Evolutionary conservation across 2,888 invertebrate genomes (phyloP).

Genomic region (Hedya salicella): DNA sequence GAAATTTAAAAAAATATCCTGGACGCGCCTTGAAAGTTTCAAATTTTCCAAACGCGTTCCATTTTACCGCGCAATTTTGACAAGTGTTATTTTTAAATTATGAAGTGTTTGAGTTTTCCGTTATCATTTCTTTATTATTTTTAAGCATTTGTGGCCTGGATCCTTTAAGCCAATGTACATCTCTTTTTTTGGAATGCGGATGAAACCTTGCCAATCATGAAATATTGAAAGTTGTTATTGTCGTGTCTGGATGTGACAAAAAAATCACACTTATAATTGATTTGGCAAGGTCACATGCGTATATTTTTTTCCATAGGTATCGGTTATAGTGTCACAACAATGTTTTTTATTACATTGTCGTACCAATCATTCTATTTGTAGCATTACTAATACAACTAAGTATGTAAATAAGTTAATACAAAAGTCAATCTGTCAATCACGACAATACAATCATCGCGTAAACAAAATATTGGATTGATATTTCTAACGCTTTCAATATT

Average conservation of each 20-base stretch:
- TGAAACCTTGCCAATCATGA: slow-evolving; percentile 45
- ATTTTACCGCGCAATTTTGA: slow-evolving; percentile 36
- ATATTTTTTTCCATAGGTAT: slow-evolving; percentile 22
- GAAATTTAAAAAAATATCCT: slow-evolving; percentile 31
- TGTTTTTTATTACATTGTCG: slow-evolving; percentile 19
- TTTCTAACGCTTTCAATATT: neutral
- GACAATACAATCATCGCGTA: neutral
- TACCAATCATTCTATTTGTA: slow-evolving; percentile 2
- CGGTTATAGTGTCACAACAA: slow-evolving; percentile 14
- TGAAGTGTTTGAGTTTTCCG: slow-evolving; percentile 37
- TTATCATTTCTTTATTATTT: slow-evolving; percentile 31
- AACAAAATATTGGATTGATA: neutral
- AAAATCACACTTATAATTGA: slow-evolving; percentile 22
- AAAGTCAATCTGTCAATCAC: slow-evolving; percentile 28
- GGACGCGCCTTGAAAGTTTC: slow-evolving; percentile 24
- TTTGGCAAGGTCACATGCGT: slow-evolving; percentile 40
- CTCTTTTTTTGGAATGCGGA: slow-evolving; percentile 11
- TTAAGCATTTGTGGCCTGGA: too few species aligned
- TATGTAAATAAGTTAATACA: slow-evolving; percentile 26
- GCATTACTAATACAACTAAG: neutral
- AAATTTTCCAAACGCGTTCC: slow-evolving; percentile 5
- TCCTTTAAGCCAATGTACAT: too few species aligned
- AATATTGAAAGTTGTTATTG: slow-evolving; percentile 9
- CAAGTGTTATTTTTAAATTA: slow-evolving; percentile 31
- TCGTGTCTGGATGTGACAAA: slow-evolving; percentile 20